A percentile compares a stretch with the other conserved stretches of the same genome.
Evolutionary conservation across 64 coral and sea anemone species (phyloP).

Genomic region (Hydrozoanthus tunicans): DNA sequence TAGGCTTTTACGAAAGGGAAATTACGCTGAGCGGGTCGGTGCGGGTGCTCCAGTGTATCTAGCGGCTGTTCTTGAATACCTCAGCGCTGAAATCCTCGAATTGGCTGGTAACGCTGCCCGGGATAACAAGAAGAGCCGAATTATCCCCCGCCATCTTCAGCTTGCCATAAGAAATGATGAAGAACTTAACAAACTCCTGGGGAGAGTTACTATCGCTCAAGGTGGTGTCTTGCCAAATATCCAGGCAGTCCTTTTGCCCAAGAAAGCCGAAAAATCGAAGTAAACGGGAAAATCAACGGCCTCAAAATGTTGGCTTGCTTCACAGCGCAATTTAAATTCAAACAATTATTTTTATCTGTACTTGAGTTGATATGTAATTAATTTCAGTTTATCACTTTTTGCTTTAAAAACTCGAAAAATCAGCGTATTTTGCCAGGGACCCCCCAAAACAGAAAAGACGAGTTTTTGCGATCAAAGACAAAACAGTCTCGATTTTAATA

Average conservation of each 20-base stretch:
- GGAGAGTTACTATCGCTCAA: slow-evolving; percentile 35
- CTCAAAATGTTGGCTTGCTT: background rate
- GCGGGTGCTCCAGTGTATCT: slow-evolving; percentile 45
- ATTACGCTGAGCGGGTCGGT: slow-evolving; percentile 36
- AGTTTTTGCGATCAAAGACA: too few species aligned
- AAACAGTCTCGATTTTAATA: too few species aligned
- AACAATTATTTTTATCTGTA: too few species aligned
- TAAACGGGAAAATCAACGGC: background rate
- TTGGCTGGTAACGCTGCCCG: slow-evolving; percentile 50
- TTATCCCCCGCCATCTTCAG: slow-evolving; percentile 55
- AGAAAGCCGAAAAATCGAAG: slow-evolving; percentile 39
- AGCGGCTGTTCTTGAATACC: slow-evolving; percentile 48
- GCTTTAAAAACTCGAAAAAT: too few species aligned
- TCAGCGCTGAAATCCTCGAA: slow-evolving; percentile 49
- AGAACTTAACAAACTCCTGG: slow-evolving; percentile 39
- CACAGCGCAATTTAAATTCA: too few species aligned
- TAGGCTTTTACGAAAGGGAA: slow-evolving; percentile 35
- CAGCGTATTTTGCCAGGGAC: too few species aligned
- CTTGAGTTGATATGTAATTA: too few species aligned
- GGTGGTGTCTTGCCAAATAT: slow-evolving; percentile 46
- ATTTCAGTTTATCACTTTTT: too few species aligned
- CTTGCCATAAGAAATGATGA: slow-evolving; percentile 46
- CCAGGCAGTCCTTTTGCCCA: slow-evolving; percentile 39
- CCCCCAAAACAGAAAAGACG: too few species aligned
- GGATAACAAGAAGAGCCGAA: slow-evolving; percentile 49